Evolutionary conservation across 2,797 vertebrate species (phyloP).

Genomic region (Coranthus polyacanthus): DNA sequence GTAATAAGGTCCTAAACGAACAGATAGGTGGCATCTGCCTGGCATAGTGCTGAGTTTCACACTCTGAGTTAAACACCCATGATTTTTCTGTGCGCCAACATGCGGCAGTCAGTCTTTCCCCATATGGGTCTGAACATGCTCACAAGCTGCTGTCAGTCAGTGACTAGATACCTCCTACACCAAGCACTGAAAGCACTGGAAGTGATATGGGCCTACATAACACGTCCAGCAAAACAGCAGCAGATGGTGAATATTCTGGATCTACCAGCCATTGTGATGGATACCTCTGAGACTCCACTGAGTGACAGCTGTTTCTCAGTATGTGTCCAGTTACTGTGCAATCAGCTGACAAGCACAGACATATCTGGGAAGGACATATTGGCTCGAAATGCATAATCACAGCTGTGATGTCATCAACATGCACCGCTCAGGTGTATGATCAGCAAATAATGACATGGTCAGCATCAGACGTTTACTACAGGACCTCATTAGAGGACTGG

Average conservation of each 20-base stretch:
- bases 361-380: slow-evolving; percentile 32
- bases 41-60: slow-evolving; percentile 44
- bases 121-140: slow-evolving; percentile 76
- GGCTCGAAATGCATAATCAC: slow-evolving; percentile 50
- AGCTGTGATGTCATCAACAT: slow-evolving; percentile 52
- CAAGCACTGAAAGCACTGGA: slow-evolving; percentile 55
- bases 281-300: slow-evolving; percentile 63
- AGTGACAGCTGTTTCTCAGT: slow-evolving; percentile 77
- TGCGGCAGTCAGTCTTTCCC: slow-evolving; percentile 62
- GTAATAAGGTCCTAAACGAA: slow-evolving; percentile 14
- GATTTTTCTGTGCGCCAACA: slow-evolving; percentile 47
- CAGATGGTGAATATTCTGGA: slow-evolving; percentile 74
- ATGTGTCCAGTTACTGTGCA: slow-evolving; percentile 58
- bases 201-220: slow-evolving; percentile 50
- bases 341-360: slow-evolving; percentile 29
- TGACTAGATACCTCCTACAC: slow-evolving; percentile 70
- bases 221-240: slow-evolving; percentile 69
- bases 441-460: slow-evolving; percentile 6
- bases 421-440: slow-evolving; percentile 32
- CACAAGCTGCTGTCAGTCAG: slow-evolving; percentile 76
- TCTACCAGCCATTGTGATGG: slow-evolving; percentile 61
- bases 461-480: not conserved
- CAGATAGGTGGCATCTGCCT: slow-evolving; percentile 48
- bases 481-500: slow-evolving; percentile 7
- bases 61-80: slow-evolving; percentile 50